Evolutionary conservation across 2,113 vertebrate species (phyloP), one percentile per base, ranked within the genome.

Genomic region (Sylvia atricapilla): DNA sequence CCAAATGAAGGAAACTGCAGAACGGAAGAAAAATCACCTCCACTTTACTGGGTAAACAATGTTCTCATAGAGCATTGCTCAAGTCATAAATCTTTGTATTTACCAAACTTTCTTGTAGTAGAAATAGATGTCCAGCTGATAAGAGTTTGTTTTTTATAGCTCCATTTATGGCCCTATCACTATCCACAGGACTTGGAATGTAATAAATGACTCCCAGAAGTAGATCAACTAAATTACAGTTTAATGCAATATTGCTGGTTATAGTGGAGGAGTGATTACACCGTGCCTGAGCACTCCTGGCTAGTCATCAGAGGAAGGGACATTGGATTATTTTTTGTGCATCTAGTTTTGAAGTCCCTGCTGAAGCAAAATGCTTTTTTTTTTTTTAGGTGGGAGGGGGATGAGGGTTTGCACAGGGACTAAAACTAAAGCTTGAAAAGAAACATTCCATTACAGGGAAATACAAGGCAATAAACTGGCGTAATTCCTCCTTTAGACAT

Each of bases 121-220:
- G 66, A 91, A 94, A 92, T 75, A 82, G 56, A 90, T 89, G 67
- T 60, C 70, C 84, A 79, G 67, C 52, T 87, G 91, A 89, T 94
- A 95, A 73, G 69, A 59, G 53, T 73, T 89, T 53, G 28, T 2
- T 31, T 89, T 94, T 91, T 77, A 83, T 85, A 87, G 89, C 84
- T 80, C 85, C 78, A 44, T 90, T 94, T 95, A 93, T 85, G 64
- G 63, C 47, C 76, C 46, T 95, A 58, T 85, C 67, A 55, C 78
- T 89, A 22, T 60, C 84, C 78, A 83, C 67, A 80, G 70, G 77
- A 83, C 63, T 87, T 6, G 0, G 62, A 89, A 83, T 87, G 58
- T 91, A 85, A 91, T 70, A 88, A 94, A 85, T 93, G 67, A 83
- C 74, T 95, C 67, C 77, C 64, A 79, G 66, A 82, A 95, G 84